Evolutionary conservation across 2,113 vertebrate genomes (phyloP).

Genomic region (Morone saxatilis): DNA sequence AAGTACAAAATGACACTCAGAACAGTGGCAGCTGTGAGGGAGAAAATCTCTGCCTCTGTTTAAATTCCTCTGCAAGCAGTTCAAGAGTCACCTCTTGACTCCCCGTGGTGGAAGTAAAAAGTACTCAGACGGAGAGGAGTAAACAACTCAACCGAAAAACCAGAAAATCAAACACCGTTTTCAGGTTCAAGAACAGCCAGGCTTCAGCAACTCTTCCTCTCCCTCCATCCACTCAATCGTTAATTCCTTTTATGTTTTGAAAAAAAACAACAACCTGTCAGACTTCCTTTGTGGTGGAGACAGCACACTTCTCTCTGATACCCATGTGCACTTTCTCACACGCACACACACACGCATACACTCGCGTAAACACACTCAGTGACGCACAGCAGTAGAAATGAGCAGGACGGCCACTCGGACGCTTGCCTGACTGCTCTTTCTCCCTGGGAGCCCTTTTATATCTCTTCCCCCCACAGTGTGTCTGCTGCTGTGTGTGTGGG

Average conservation of each 20-base stretch:
- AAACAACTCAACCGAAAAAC: constrained; percentile 35
- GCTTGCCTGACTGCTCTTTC: constrained; percentile 60
- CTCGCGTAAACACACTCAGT: constrained; percentile 21
- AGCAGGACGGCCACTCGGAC: constrained; percentile 38
- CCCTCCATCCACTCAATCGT: not conserved
- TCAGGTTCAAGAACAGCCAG: constrained; percentile 8
- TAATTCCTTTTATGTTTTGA: constrained; percentile 12
- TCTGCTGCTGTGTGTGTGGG: constrained; percentile 33
- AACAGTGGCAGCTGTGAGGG: too few species aligned
- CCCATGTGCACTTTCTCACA: not conserved
- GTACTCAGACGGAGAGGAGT: not conserved
- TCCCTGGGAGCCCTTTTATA: constrained; percentile 81
- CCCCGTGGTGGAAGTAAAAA: not conserved
- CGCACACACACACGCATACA: constrained; percentile 1
- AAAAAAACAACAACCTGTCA: not conserved
- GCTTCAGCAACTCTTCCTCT: constrained; percentile 28
- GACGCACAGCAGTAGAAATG: constrained; percentile 25
- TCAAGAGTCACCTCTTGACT: constrained; percentile 8
- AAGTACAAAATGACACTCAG: not conserved
- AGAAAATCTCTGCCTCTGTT: not conserved
- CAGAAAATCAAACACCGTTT: constrained; percentile 31
- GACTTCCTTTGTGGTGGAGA: constrained; percentile 43
- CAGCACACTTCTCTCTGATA: not conserved
- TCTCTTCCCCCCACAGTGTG: constrained; percentile 63
- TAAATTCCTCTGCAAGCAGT: constrained; percentile 19